A percentile compares a stretch with the other conserved stretches of the same genome.
Evolutionary conservation across 53 echinoderm and acorn worm genomes (phyloP).

Genomic region (Mesocentrotus franciscanus): DNA sequence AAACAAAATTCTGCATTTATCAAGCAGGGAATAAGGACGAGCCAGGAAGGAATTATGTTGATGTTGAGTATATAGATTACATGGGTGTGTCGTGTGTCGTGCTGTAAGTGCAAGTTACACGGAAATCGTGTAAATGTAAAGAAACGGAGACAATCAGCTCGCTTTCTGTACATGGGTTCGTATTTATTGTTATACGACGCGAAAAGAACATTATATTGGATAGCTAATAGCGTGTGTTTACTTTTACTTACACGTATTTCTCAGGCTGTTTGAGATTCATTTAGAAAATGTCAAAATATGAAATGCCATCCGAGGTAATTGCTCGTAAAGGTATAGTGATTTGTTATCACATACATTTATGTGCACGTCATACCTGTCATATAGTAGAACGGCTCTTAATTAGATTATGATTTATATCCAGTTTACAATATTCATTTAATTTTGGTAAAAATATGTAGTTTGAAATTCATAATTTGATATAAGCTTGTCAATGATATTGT

Average conservation of each 20-base stretch:
- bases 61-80: neutral
- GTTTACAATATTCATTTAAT: too few relatives aligned
- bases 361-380: too few relatives aligned
- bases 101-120: neutral
- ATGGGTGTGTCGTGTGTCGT: constrained; percentile 15
- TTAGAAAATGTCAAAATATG: constrained; percentile 39
- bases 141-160: neutral
- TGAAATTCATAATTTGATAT: too few relatives aligned
- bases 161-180: neutral
- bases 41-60: too few relatives aligned
- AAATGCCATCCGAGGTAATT: neutral
- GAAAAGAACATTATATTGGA: neutral
- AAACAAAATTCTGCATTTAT: neutral
- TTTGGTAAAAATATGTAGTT: too few relatives aligned
- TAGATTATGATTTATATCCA: too few relatives aligned
- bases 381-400: too few relatives aligned
- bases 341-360: too few relatives aligned
- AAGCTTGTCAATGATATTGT: too few relatives aligned
- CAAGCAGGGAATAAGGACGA: neutral
- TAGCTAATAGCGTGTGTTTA: constrained; percentile 25
- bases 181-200: neutral
- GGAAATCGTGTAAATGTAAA: constrained; percentile 1
- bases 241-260: constrained; percentile 14
- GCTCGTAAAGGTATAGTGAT: neutral
- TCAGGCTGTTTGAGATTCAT: constrained; percentile 17